These are phyloP conservation scores for Sylvicola cinctus DNA, from an alignment of 2,888 invertebrate genomes.

Conservation along the genomic window DNA sequence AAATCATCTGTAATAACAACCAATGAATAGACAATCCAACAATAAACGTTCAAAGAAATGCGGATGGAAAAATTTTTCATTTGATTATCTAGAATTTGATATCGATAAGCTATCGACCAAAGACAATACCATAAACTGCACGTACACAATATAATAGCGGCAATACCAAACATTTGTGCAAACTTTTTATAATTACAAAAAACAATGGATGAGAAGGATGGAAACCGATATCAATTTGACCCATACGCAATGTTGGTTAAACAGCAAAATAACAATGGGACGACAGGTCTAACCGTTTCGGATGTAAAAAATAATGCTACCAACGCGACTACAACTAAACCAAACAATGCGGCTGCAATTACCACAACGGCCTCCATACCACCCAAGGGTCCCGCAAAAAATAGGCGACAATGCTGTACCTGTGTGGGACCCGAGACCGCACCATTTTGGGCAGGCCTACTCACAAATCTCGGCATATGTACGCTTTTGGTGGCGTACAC, in stretches of 20 bases:
- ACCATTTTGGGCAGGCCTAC: constrained; percentile 38
- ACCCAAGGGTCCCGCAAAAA: constrained; percentile 2
- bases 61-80: too few species aligned
- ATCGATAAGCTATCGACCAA: too few species aligned
- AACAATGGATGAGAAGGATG: constrained; percentile 15
- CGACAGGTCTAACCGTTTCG: constrained; percentile 13
- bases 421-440: constrained; percentile 14
- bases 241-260: constrained; percentile 21
- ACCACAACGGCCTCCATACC: neutral
- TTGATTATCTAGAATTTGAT: too few species aligned
- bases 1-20: too few species aligned
- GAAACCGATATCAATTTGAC: constrained; percentile 23
- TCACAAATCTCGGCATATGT: constrained; percentile 69
- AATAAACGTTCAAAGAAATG: too few species aligned
- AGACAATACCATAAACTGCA: too few species aligned
- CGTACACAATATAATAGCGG: too few species aligned
- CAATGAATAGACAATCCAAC: too few species aligned
- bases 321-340: too few species aligned
- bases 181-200: too few species aligned
- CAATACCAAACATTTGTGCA: too few species aligned
- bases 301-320: neutral
- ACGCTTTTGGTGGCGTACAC: constrained; percentile 64
- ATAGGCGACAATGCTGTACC: constrained; percentile 10
- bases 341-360: too few species aligned
- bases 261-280: constrained; percentile 11